phyloP scores from a whole-genome alignment of 1,140 invertebrate genomes.

The Drosophila orena region DNA sequence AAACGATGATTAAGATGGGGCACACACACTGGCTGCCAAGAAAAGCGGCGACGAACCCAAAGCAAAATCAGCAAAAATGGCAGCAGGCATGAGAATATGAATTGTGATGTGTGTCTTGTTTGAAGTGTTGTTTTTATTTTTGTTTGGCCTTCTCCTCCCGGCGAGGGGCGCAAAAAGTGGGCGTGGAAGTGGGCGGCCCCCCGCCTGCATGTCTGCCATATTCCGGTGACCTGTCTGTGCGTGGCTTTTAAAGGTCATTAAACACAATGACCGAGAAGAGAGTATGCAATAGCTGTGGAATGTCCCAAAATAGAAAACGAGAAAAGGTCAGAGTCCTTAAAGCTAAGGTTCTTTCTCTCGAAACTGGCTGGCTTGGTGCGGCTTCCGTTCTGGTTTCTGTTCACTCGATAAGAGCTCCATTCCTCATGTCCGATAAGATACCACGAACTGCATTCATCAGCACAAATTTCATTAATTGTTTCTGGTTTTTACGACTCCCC shows the following conservation, averaged over 20 bases:
- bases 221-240: constrained; percentile 73
- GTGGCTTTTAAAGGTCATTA: constrained; percentile 81
- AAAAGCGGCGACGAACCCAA: constrained; percentile 46
- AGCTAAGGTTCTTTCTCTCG: constrained; percentile 24
- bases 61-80: constrained; percentile 48
- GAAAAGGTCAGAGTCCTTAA: constrained; percentile 80
- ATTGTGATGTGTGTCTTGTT: constrained; percentile 26
- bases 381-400: constrained; percentile 22
- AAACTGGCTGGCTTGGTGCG: neutral
- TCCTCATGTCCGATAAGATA: constrained; percentile 49
- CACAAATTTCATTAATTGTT: constrained; percentile 52
- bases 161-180: constrained; percentile 9
- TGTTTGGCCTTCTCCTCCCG: constrained; percentile 35
- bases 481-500: constrained; percentile 17
- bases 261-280: constrained; percentile 57
- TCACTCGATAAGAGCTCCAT: constrained; percentile 24
- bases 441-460: constrained; percentile 55
- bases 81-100: constrained; percentile 38
- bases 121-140: constrained; percentile 46
- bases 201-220: constrained; percentile 44
- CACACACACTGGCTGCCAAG: constrained; percentile 37
- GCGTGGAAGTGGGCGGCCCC: constrained; percentile 20
- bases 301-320: constrained; percentile 68
- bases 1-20: constrained; percentile 36
- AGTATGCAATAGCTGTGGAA: constrained; percentile 13